Evolutionary conservation across 2,797 vertebrate genomes (phyloP).

Genomic region (Chiloscyllium punctatum): DNA sequence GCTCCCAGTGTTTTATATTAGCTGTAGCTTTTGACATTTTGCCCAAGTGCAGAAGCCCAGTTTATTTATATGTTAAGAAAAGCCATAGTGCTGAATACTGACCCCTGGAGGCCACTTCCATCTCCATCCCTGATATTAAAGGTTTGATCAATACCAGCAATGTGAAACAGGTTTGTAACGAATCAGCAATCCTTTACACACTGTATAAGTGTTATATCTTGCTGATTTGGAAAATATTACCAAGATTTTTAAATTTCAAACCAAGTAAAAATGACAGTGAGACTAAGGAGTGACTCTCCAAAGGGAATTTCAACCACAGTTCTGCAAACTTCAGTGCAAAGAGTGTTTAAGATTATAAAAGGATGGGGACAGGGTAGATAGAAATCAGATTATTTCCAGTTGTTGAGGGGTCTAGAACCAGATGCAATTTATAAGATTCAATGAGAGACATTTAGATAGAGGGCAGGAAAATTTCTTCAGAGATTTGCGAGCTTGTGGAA

Average conservation of each 20-base stretch:
- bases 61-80: background rate
- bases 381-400: background rate
- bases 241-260: background rate
- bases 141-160: background rate
- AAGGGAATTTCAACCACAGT: background rate
- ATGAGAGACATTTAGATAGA: background rate
- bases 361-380: background rate
- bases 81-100: background rate
- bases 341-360: background rate
- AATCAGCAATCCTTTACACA: background rate
- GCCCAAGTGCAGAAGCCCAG: background rate
- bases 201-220: background rate
- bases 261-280: background rate
- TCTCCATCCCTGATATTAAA: background rate
- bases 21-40: background rate
- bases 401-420: background rate
- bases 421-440: background rate
- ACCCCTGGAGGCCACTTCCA: background rate
- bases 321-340: background rate
- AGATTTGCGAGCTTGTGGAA: background rate
- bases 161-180: background rate
- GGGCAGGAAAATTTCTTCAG: background rate
- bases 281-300: background rate
- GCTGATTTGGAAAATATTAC: background rate
- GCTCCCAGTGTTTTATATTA: background rate